Evolutionary conservation across 2,797 vertebrate species (phyloP).

Genomic region (Diceros bicornis): DNA sequence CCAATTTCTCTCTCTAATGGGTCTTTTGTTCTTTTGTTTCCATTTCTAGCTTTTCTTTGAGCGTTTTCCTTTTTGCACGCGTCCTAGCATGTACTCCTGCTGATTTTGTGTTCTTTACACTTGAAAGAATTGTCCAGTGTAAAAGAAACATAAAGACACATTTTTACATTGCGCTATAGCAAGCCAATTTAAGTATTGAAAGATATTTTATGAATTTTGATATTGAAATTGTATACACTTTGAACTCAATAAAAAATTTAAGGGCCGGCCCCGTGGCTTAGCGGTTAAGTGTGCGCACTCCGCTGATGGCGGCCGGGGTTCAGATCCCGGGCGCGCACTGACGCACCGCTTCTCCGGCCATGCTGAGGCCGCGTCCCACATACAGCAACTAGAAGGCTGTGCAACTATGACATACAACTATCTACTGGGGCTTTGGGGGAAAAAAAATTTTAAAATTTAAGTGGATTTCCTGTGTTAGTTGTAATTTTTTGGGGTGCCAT

Average conservation of each 20-base stretch:
- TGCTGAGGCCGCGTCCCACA: no score
- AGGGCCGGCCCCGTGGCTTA: no score
- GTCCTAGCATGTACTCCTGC: slow-evolving; percentile 82
- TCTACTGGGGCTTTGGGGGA: no score
- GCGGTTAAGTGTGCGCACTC: no score
- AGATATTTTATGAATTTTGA: slow-evolving; percentile 82
- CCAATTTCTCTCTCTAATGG: slow-evolving; percentile 79
- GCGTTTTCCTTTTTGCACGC: slow-evolving; percentile 78
- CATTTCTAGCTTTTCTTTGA: slow-evolving; percentile 82
- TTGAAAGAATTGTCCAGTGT: slow-evolving; percentile 85
- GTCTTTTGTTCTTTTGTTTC: slow-evolving; percentile 81
- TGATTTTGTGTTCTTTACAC: slow-evolving; percentile 85
- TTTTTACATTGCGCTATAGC: slow-evolving; percentile 82
- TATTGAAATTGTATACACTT: slow-evolving; percentile 74
- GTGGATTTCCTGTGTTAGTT: slow-evolving; percentile 85
- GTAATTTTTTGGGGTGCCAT: slow-evolving; percentile 76
- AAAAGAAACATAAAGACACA: slow-evolving; percentile 63
- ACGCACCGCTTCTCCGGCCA: no score
- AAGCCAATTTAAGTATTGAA: slow-evolving; percentile 79
- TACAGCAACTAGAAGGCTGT: no score
- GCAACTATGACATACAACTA: no score
- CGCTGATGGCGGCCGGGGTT: no score
- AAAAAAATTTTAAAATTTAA: slow-evolving; percentile 80
- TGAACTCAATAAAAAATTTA: slow-evolving; percentile 81
- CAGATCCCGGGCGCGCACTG: no score